Evolutionary conservation across 2,113 vertebrate genomes (phyloP), one percentile per base, ranked within the genome.

Genomic region (Chaetorhynchus papuensis): DNA sequence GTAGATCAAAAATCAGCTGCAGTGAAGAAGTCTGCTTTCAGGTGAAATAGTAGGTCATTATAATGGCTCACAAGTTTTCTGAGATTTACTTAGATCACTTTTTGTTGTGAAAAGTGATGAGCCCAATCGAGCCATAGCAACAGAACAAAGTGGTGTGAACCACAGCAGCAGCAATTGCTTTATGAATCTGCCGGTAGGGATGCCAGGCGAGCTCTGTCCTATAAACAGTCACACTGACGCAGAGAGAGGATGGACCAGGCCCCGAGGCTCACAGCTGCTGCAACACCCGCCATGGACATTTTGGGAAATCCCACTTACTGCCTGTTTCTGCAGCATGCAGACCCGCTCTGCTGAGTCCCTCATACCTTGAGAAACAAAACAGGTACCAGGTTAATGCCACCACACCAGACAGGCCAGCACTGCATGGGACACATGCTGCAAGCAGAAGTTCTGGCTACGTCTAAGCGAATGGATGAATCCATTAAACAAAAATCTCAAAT

Each of bases 341-440:
- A 68, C 3, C 9, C 0, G 0, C 17, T 63, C 8, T 70, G 20
- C 23, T 1, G 6, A 66, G 33, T 54, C 8, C 7, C 8, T 74
- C 33, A n/a, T 2, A 3, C 6, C 33, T 37, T 71, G 18, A 20
- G 72, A 80, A 33, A n/a, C 15, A 61, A 54, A 75, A 26, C 18
- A 44, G 18, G 13, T 3, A 22, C 33, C n/a, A 15, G 13, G 72
- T 60, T 24, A 60, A 54, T 42, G 31, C 12, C 26, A 19, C 26
- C 37, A 6, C 0, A 0, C 2, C 5, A 60, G 24, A 64, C 10
- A 41, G 39, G 13, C 10, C 6, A 9, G 3, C 33, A 10, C 26
- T n/a, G 16, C 3, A 2, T 0, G 1, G 28, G 23, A 89, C 77
- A 37, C 11, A 15, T 3, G 4, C 13, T 63, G 44, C 27, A 78